Evolutionary conservation across 2,888 invertebrate species (phyloP), one percentile per base, ranked within the genome.

Genomic region (Oithona nana): DNA sequence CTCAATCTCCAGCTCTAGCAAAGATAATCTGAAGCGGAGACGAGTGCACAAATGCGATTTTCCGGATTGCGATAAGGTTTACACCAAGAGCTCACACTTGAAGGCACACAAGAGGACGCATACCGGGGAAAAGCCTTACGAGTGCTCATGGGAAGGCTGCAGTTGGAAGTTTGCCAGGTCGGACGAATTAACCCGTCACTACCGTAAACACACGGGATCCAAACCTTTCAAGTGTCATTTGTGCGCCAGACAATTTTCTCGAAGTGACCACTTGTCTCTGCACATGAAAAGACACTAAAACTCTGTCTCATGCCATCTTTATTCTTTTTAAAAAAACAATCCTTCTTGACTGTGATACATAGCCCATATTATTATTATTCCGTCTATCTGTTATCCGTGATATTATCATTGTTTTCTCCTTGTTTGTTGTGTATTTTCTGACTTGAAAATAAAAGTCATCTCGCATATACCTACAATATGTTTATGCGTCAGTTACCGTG

Each of bases 41-140:
- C 83, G 88, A 72, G 80, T 88, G 39, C 88, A 89, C 74, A 82
- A 86, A 70, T 89, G 89, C 73, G 88, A 89, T 71, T 88, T 86
- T 16, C 82, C 79, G 16, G 88, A 86, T 24, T 89, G 89, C 74
- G 84, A 86, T 73, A 89, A 89, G 73, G 86, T 78, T 48, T 80
- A 80, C 72, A 79, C 79, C 54, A 80, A 80, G 69, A 78, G 78
- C 63, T 80, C 79, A 3, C 80, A 80, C 68, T 72, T 80, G 64
- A 90, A 80, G 73, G 80, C 80, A 20, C 80, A 80, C 68, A 72
- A 78, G 55, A 70, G 80, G 63, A 80, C 79, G 16, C 80, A 80
- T 70, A 80, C 80, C 1, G 81, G 81, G 1, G 81, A 79, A 68
- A 79, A 79, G 68, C 78, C 78, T 1, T 80, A 80, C 70, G 73